A percentile compares a stretch with the other conserved stretches of the same genome.
Evolutionary conservation across 2,797 vertebrate species (phyloP).

Genomic region (Simalia tracyae): DNA sequence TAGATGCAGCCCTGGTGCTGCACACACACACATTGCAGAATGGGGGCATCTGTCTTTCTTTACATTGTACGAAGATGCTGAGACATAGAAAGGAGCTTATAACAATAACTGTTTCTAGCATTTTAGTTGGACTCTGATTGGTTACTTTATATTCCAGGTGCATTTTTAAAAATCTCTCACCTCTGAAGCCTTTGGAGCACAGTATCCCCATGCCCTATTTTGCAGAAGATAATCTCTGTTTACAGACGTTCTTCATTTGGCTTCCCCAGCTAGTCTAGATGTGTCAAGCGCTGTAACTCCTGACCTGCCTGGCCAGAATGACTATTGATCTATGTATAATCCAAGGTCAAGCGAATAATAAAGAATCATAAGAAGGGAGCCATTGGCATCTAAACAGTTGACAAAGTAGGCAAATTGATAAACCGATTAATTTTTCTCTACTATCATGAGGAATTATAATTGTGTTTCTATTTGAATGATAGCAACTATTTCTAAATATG

Average conservation of each 20-base stretch:
- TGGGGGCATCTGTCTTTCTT: not conserved
- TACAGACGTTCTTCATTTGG: not conserved
- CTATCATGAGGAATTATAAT: not conserved
- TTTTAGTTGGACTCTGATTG: not conserved
- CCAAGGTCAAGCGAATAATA: not conserved
- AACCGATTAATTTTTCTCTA: not conserved
- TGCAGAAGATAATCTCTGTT: not conserved
- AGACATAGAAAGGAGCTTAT: not conserved
- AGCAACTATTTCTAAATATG: not conserved
- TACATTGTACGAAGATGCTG: not conserved
- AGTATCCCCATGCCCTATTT: not conserved
- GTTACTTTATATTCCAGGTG: not conserved
- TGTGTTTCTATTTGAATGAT: not conserved
- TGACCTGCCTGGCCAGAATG: not conserved
- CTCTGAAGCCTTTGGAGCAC: not conserved
- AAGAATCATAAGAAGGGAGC: not conserved
- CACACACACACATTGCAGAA: not conserved
- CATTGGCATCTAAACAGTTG: not conserved
- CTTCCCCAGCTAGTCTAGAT: not conserved
- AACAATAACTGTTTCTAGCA: not conserved
- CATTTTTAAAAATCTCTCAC: not conserved
- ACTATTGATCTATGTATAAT: not conserved
- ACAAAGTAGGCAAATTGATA: not conserved
- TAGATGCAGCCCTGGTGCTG: not conserved
- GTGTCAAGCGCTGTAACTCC: not conserved